These are phyloP conservation scores for Microcebus griseorufus DNA, from an alignment of 2,113 vertebrate species.

Conservation along the genomic window DNA sequence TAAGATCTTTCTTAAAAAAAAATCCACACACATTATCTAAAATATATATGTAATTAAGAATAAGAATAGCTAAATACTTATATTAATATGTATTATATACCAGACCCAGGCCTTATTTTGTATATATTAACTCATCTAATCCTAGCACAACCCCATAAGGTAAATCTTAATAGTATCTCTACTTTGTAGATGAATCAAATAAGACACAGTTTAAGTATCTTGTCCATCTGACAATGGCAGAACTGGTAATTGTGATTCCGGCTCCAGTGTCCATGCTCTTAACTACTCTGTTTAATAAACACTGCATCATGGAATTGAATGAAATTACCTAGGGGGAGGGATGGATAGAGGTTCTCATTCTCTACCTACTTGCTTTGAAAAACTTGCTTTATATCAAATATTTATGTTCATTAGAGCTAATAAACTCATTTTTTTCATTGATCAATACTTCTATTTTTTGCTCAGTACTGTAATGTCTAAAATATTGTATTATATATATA, in stretches of 20 bases:
- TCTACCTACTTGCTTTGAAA: neutral
- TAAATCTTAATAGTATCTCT: neutral
- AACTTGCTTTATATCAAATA: constrained; percentile 3
- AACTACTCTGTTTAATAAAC: neutral
- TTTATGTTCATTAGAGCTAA: neutral
- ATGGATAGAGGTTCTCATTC: neutral
- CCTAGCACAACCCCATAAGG: neutral
- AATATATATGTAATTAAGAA: neutral
- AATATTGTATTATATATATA: neutral
- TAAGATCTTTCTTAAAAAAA: too few relatives aligned
- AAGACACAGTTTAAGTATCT: neutral
- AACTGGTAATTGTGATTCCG: neutral
- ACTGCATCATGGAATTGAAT: neutral
- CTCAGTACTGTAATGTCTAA: neutral
- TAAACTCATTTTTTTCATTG: constrained; percentile 20
- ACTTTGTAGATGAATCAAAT: neutral
- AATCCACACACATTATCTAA: neutral
- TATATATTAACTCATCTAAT: neutral
- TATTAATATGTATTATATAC: neutral
- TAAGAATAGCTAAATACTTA: neutral
- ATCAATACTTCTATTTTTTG: neutral
- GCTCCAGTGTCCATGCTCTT: neutral
- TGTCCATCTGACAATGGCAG: neutral
- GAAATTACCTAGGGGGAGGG: neutral
- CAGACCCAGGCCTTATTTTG: neutral